These are phyloP conservation scores for Silurus aristotelis DNA, from an alignment of 2,797 vertebrate genomes.

Conservation along the genomic window DNA sequence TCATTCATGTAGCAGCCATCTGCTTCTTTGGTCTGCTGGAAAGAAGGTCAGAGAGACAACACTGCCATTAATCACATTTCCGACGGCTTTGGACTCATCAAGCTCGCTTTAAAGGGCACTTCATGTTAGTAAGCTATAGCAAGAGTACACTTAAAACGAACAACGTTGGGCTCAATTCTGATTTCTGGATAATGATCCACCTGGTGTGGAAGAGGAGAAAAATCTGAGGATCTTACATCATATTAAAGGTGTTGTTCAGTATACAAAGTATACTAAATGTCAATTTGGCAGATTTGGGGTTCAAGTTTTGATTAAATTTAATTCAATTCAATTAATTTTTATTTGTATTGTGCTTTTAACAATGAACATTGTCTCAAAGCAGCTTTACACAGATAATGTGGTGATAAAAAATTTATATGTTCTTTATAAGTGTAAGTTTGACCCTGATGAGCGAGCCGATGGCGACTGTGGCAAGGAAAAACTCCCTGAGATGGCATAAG, in stretches of 20 bases:
- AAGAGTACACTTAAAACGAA: background rate
- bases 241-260: background rate
- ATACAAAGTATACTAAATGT: background rate
- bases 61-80: conserved; percentile 34
- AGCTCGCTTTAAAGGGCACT: conserved; percentile 8
- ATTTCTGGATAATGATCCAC: background rate
- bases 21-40: conserved; percentile 36
- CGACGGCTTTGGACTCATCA: conserved; percentile 17
- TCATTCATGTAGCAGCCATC: conserved; percentile 32
- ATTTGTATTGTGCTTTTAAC: too few species aligned
- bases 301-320: background rate
- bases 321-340: too few species aligned
- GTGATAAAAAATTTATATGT: too few species aligned
- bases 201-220: background rate
- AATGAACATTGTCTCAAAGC: too few species aligned
- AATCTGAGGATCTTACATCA: background rate
- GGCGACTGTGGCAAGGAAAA: too few species aligned
- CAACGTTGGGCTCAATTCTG: background rate
- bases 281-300: background rate
- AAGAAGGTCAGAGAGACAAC: conserved; percentile 40
- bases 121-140: background rate
- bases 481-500: too few species aligned
- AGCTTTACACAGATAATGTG: too few species aligned
- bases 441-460: too few species aligned
- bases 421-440: too few species aligned